phyloP scores from a whole-genome alignment of 1,140 invertebrate species.

The Eubasilissa regina region DNA sequence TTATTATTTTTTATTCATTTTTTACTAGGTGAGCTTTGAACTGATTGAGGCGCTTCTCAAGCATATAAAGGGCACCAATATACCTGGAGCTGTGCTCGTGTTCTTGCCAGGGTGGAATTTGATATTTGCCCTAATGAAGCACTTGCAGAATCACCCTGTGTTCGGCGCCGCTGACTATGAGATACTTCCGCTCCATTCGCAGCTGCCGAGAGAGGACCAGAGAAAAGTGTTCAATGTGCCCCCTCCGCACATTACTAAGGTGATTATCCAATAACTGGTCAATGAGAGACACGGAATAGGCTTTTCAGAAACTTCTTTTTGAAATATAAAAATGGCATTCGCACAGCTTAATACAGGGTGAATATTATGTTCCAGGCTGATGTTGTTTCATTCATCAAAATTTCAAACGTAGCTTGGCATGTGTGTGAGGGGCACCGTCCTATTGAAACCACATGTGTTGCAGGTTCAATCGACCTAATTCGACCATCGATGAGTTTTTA shows the following conservation, averaged over 20 bases:
- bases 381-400: no score
- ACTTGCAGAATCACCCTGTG: conserved; percentile 82
- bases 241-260: conserved; percentile 81
- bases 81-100: conserved; percentile 89
- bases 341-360: background rate
- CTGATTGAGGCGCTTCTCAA: conserved; percentile 87
- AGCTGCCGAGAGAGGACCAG: conserved; percentile 92
- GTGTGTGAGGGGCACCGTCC: no score
- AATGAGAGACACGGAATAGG: background rate
- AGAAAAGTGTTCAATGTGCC: conserved; percentile 89
- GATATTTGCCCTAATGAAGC: conserved; percentile 93
- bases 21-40: conserved; percentile 87
- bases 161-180: conserved; percentile 81
- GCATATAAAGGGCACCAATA: conserved; percentile 82
- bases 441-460: no score
- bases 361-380: no score
- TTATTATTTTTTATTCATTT: background rate
- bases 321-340: no score
- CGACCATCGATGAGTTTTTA: no score
- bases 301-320: background rate
- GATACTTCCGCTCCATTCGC: conserved; percentile 91
- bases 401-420: no score
- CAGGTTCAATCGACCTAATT: no score
- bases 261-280: conserved; percentile 53
- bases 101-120: conserved; percentile 97